Evolutionary conservation across 2,888 invertebrate genomes (phyloP).

Genomic region (Euzetes globulus): DNA sequence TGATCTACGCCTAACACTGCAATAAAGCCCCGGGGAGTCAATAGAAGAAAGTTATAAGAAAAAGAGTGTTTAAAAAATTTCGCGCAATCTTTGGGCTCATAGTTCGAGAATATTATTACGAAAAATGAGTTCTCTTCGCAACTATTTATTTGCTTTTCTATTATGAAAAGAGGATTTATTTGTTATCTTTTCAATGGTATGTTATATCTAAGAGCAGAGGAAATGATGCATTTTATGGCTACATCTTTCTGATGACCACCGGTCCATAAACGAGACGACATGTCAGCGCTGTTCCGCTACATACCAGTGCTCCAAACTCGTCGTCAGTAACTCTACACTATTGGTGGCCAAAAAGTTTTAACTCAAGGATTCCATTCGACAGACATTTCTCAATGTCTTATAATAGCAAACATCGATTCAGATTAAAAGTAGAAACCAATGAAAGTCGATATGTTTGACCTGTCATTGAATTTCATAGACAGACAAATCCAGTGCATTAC

Average conservation of each 20-base stretch:
- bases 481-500: background rate
- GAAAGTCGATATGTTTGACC: conserved; percentile 18
- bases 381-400: conserved; percentile 28
- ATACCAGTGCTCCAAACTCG: background rate
- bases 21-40: conserved; percentile 6
- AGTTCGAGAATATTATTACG: conserved; percentile 13
- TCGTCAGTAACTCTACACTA: conserved; percentile 13
- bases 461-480: conserved; percentile 2
- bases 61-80: conserved; percentile 19
- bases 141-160: conserved; percentile 23
- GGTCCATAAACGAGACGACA: conserved; percentile 28
- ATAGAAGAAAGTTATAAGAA: background rate
- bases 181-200: conserved; percentile 26
- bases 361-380: conserved; percentile 15
- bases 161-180: conserved; percentile 30
- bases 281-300: conserved; percentile 15
- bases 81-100: background rate
- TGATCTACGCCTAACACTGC: background rate
- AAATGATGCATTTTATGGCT: conserved; percentile 31
- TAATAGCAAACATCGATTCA: conserved; percentile 14
- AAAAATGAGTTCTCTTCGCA: conserved; percentile 28
- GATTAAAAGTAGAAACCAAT: conserved; percentile 23
- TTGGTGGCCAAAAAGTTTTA: background rate
- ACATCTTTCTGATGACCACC: conserved; percentile 30
- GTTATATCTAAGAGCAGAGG: conserved; percentile 6